These are phyloP conservation scores for Pagrus major DNA, from an alignment of 2,113 vertebrate species.

Conservation along the genomic window DNA sequence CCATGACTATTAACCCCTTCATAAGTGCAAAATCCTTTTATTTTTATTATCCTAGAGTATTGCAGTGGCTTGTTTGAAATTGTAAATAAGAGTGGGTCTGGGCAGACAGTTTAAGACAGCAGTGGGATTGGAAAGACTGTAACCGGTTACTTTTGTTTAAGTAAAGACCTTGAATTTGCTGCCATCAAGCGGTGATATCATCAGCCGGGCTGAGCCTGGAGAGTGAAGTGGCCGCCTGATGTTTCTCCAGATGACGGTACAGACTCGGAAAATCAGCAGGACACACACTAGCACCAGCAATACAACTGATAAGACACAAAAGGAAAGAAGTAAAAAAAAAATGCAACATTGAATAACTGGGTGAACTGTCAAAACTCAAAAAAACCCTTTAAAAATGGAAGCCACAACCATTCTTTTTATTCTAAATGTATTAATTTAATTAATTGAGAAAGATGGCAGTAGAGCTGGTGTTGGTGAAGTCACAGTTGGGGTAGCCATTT, in stretches of 20 bases:
- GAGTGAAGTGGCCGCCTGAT: conserved; percentile 62
- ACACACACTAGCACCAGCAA: conserved; percentile 65
- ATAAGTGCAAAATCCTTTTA: neutral
- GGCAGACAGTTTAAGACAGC: neutral
- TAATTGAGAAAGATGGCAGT: neutral
- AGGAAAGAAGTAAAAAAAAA: neutral
- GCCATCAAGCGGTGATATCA: conserved; percentile 69
- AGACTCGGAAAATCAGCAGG: conserved; percentile 67
- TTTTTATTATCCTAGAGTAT: neutral
- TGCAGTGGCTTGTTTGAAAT: neutral
- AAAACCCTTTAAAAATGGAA: neutral
- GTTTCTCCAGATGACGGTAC: conserved; percentile 72
- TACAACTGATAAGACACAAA: conserved; percentile 37
- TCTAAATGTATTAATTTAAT: neutral
- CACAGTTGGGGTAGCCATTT: neutral
- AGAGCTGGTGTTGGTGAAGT: neutral
- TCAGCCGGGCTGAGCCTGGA: conserved; percentile 55
- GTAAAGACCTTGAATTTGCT: conserved; percentile 52
- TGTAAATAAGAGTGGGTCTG: neutral
- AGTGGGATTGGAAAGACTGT: neutral
- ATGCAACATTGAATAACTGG: neutral
- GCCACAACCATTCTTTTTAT: too few relatives aligned
- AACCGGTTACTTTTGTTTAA: conserved; percentile 9
- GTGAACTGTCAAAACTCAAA: neutral
- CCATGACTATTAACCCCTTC: neutral